Percentiles rank a stretch among this genome's conserved stretches.
These are phyloP conservation scores for Crossaster papposus DNA, from an alignment of 53 echinoderm and acorn worm genomes.

Conservation along the genomic window DNA sequence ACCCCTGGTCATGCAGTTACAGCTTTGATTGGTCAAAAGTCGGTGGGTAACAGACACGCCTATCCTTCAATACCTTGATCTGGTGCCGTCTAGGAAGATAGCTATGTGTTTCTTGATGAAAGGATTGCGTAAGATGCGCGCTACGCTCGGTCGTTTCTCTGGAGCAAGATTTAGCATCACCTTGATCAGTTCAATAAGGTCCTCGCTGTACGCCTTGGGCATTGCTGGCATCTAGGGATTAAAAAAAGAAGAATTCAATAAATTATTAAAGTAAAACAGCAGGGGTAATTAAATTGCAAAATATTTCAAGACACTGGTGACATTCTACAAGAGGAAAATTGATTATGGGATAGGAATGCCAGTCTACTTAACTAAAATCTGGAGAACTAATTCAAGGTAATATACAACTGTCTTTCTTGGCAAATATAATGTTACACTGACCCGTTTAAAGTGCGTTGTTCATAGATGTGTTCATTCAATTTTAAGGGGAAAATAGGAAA, in stretches of 20 bases:
- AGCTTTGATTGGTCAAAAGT: too few species aligned
- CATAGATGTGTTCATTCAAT: too few species aligned
- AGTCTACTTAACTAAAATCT: too few species aligned
- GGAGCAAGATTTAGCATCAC: slow-evolving; percentile 87
- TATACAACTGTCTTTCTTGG: too few species aligned
- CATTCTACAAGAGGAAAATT: too few species aligned
- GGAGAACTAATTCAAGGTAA: too few species aligned
- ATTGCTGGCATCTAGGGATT: slow-evolving; percentile 88
- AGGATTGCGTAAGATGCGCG: slow-evolving; percentile 86
- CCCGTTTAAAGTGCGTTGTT: too few species aligned
- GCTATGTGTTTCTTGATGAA: slow-evolving; percentile 99
- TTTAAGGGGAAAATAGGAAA: too few species aligned
- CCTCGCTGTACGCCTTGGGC: slow-evolving; percentile 84
- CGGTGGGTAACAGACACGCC: not conserved
- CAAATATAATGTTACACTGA: too few species aligned
- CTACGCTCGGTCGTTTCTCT: slow-evolving; percentile 93
- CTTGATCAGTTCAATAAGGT: slow-evolving; percentile 91
- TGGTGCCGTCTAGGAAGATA: slow-evolving; percentile 93
- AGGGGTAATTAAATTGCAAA: not conserved
- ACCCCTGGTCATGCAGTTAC: too few species aligned
- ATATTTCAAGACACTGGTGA: too few species aligned
- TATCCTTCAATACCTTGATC: slow-evolving; percentile 69
- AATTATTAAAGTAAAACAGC: not conserved
- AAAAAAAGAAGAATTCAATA: not conserved
- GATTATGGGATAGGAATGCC: too few species aligned